Evolutionary conservation across 2,797 vertebrate species (phyloP).

Genomic region (Parotocinclus haroldoi): DNA sequence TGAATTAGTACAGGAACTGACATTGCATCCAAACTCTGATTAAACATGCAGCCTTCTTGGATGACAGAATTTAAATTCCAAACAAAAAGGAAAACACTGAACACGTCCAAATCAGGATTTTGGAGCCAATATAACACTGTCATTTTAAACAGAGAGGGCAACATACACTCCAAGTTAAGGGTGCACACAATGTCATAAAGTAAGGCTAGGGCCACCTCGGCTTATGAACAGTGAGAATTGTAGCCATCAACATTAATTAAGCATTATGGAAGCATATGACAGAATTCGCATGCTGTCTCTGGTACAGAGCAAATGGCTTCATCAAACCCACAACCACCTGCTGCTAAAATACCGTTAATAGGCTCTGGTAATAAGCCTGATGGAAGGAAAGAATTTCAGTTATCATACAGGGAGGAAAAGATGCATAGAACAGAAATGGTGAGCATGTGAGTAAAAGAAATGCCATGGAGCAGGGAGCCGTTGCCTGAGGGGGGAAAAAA

Average conservation of each 20-base stretch:
- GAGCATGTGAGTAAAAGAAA: background rate
- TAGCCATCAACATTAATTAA: constrained; percentile 51
- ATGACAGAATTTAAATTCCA: too few relatives aligned
- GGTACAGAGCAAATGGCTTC: constrained; percentile 32
- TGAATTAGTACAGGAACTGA: constrained; percentile 14
- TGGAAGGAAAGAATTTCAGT: constrained; percentile 49
- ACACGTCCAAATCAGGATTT: too few relatives aligned
- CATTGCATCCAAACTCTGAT: background rate
- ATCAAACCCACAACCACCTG: constrained; percentile 50
- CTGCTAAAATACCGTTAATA: constrained; percentile 48
- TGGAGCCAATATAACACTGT: too few relatives aligned
- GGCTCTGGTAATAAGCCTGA: constrained; percentile 54
- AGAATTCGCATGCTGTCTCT: constrained; percentile 17
- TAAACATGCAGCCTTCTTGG: background rate
- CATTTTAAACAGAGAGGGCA: too few relatives aligned
- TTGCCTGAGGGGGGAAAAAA: background rate
- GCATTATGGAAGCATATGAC: constrained; percentile 52
- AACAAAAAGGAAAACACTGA: too few relatives aligned
- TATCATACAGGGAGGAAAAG: background rate
- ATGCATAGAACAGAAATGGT: background rate
- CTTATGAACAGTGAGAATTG: constrained; percentile 27
- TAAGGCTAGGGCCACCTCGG: background rate
- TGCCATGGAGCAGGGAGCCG: background rate
- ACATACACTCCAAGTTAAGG: too few relatives aligned
- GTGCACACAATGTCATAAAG: too few relatives aligned